phyloP scores from a whole-genome alignment of 2,888 invertebrate species.

The Pantelozetes paolii region DNA sequence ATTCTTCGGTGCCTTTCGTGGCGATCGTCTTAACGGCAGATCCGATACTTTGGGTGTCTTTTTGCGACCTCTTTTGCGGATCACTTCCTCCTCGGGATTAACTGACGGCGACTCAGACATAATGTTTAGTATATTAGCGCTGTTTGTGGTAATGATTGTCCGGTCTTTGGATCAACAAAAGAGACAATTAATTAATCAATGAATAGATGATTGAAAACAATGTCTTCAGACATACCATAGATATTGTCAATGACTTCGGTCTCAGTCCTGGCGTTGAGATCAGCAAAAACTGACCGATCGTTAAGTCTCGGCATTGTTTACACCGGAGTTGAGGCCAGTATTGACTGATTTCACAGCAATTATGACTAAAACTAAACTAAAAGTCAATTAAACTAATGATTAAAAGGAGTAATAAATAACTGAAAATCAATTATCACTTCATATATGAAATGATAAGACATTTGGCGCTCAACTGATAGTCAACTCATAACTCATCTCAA shows the following conservation, averaged over 20 bases:
- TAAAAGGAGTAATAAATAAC: too few species aligned
- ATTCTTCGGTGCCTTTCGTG: not conserved
- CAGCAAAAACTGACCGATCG: not conserved
- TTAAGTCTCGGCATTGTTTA: too few species aligned
- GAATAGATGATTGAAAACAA: not conserved
- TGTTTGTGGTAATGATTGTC: constrained; percentile 16
- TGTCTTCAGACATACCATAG: not conserved
- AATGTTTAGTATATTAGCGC: constrained; percentile 27
- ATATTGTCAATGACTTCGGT: not conserved
- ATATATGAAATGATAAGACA: not conserved
- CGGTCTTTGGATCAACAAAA: constrained; percentile 21
- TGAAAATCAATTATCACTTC: too few species aligned
- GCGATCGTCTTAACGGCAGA: constrained; percentile 25
- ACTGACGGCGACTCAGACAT: not conserved
- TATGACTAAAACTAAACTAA: too few species aligned
- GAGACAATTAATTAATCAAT: not conserved
- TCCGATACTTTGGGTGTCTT: constrained; percentile 10
- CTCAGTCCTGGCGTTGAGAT: not conserved
- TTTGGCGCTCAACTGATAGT: not conserved
- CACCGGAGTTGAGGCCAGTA: too few species aligned
- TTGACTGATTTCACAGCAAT: too few species aligned
- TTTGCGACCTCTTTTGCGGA: constrained; percentile 26
- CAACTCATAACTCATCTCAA: not conserved
- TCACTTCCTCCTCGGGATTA: constrained; percentile 30
- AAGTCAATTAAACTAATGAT: too few species aligned